A percentile compares a stretch with the other conserved stretches of the same genome.
Evolutionary conservation across 2,797 vertebrate genomes (phyloP).

Genomic region (Darevskia mixta): DNA sequence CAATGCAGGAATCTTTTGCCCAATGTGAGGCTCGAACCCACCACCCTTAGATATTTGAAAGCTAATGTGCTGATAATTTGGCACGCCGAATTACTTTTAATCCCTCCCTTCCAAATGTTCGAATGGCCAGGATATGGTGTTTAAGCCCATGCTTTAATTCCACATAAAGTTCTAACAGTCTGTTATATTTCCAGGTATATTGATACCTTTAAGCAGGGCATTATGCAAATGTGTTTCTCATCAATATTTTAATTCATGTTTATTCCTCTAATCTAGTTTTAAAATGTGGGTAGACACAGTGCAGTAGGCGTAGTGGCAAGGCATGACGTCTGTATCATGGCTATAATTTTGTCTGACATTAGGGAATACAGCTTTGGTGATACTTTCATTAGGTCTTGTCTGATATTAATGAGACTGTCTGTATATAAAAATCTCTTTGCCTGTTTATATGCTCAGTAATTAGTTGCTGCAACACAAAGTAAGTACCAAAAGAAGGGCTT

Average conservation of each 20-base stretch:
- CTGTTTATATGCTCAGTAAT: neutral
- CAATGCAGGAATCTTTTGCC: too few species aligned
- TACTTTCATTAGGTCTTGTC: neutral
- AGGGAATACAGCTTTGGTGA: neutral
- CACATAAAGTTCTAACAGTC: neutral
- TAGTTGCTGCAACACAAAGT: neutral
- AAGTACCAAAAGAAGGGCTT: neutral
- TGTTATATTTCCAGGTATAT: neutral
- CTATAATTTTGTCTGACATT: conserved; percentile 5
- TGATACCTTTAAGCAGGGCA: neutral
- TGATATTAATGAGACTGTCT: neutral
- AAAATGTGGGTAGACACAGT: conserved; percentile 1
- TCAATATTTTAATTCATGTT: neutral
- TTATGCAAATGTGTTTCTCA: conserved; percentile 10
- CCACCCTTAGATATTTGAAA: neutral
- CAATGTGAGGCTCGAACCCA: too few species aligned
- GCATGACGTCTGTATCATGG: neutral
- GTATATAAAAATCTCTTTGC: neutral
- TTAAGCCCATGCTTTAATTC: neutral
- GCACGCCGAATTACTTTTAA: neutral
- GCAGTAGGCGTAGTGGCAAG: neutral
- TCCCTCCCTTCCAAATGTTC: neutral
- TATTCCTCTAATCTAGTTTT: conserved; percentile 8
- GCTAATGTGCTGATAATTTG: neutral
- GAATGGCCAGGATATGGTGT: neutral